Base-by-base conservation (phyloP, 2,113 vertebrate genomes). In the Cyphotilapia sp. region DNA sequence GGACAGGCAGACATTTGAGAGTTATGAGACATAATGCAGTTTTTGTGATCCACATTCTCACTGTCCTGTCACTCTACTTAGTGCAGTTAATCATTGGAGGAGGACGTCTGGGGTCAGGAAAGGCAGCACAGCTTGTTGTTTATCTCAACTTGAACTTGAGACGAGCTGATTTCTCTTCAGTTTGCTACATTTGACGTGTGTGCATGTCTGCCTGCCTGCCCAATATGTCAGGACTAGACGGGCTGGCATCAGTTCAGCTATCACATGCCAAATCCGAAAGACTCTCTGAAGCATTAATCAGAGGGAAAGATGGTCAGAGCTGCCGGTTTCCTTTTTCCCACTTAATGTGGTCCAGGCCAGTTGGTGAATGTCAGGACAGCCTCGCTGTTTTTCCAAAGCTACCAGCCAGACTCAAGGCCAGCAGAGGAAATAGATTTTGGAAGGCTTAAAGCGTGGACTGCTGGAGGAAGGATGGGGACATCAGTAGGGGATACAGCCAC, bases 201-300 rank as follows among this genome's bases (percentile, higher is more conserved):
- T 86, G 82, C 85, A 80, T 92, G 83, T 91, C 85, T 89, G 85
- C 69, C 74, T 57, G 87, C 63, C 83, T 29, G 83, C 80, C 90
- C 87, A 88, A 82, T 92, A 92, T 91, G 90, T 91, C 86, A 85
- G 85, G 85, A 88, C 84, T 83, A 91, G 85, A 94, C 84, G 29
- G 89, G 81, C 81, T 93, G 90, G 89, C 90, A 89, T 90, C 80
- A 85, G 17, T 83, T 91, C 85, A 84, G 80, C 86, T 4, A 31
- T 45, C 85, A 81, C 84, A 84, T 83, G 93, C 88, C 91, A 92
- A 92, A 89, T 91, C 81, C 57, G 61, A 86, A 85, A 88, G 54
- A 38, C 49, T 92, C 87, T 90, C 63, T 88, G 74, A 88, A 90
- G 82, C 86, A 87, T 89, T 94, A 92, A 91, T 94, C 89, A 57